Evolutionary conservation across 2,888 invertebrate genomes (phyloP), one percentile per base, ranked within the genome.

Genomic region (Cephus runcator): DNA sequence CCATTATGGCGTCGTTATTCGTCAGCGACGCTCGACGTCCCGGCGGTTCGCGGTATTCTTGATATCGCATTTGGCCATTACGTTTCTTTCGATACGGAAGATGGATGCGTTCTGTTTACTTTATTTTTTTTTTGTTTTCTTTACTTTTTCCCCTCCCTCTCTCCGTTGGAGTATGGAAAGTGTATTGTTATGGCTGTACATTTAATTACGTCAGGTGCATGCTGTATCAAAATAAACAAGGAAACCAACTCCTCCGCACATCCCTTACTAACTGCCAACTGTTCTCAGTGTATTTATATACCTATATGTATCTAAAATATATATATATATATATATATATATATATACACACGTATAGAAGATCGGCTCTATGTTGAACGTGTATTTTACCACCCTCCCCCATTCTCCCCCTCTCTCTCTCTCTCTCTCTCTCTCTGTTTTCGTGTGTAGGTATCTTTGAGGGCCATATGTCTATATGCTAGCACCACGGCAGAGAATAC

Each of bases 171-270:
- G 69, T 40, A 69, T 73, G 75, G 68, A 77, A 76, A 69, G 74
- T 76, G 79, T 73, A 73, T 76, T 77, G 81, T 80, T 79, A 77
- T 77, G 77, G 76, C 79, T 83, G 81, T 83, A 78, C 83, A 80
- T 87, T 87, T 86, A 87, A 87, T 87, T 86, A 86, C 83, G 85
- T 85, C 84, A 84, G 81, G 80, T 80, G 83, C 83, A 84, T 83
- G 81, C 80, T 83, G 83, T 79, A 84, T 83, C 82, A 83, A 83
- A 85, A 85, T 85, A 85, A 84, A 86, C 83, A 79, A 56, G 76
- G 76, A 80, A 76, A 71, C 31, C 40, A 23, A 56, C 40, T 56
- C 40, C 40, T 56, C 23, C 40, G 40, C 23, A 56, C 40, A 23
- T 56, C 40, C 23, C 40, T 56, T 56, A 23, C 40, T 6, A 56